Evolutionary conservation across 2,888 invertebrate genomes (phyloP).

Genomic region (Aphodius granarius): DNA sequence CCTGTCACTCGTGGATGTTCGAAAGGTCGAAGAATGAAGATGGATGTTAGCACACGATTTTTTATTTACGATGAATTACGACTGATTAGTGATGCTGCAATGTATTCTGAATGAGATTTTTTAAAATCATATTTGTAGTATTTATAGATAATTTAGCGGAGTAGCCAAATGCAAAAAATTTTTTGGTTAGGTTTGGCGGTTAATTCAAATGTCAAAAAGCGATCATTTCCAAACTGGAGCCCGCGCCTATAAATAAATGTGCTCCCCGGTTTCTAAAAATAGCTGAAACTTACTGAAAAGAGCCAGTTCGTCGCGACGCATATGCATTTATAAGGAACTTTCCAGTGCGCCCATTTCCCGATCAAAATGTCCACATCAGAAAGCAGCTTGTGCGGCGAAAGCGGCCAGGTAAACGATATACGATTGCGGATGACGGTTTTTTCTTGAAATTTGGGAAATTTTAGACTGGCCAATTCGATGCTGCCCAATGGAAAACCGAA

Average conservation of each 20-base stretch:
- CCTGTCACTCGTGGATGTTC: neutral
- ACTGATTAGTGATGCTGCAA: neutral
- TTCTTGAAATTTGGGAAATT: neutral
- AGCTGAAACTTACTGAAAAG: constrained; percentile 33
- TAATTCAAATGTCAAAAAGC: constrained; percentile 37
- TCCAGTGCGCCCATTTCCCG: neutral
- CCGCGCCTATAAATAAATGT: constrained; percentile 45
- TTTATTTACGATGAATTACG: neutral
- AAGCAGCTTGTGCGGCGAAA: constrained; percentile 9
- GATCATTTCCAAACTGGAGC: neutral
- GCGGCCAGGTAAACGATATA: constrained; percentile 10
- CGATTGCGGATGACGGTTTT: neutral
- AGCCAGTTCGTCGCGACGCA: constrained; percentile 18
- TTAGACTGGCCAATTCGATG: constrained; percentile 20
- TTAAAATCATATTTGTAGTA: neutral
- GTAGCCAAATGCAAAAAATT: neutral
- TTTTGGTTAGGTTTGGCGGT: constrained; percentile 34
- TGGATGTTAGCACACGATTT: neutral
- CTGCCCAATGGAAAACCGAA: constrained; percentile 20
- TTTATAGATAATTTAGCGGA: neutral
- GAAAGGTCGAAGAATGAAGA: neutral
- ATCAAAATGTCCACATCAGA: constrained; percentile 21
- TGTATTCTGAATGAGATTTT: neutral
- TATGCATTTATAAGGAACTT: constrained; percentile 14
- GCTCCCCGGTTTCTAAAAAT: constrained; percentile 28